Evolutionary conservation across 2,888 invertebrate species (phyloP), one percentile per base, ranked within the genome.

Genomic region (Coenonympha arcania): DNA sequence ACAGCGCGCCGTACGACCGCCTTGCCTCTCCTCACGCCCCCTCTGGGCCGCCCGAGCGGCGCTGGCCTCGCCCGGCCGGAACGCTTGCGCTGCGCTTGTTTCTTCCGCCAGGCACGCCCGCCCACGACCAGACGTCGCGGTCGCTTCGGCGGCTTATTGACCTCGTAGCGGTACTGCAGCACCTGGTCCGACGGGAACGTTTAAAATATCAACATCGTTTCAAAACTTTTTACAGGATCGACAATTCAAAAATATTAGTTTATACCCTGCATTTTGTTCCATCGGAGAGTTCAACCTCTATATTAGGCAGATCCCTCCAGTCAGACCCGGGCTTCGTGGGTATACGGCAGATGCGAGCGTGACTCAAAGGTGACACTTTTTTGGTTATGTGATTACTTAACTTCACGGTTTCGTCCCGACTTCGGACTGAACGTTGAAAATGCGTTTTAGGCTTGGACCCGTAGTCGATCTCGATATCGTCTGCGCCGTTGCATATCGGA

Each of bases 221-320:
- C n/a, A n/a, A n/a, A n/a, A n/a, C n/a, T n/a, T n/a, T n/a, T n/a
- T n/a, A n/a, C n/a, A n/a, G n/a, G n/a, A n/a, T n/a, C n/a, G n/a
- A n/a, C n/a, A n/a, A n/a, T n/a, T n/a, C n/a, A n/a, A n/a, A 3
- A 5, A 20, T 20, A 6, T 1, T 15, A 3, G 3, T 66, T n/a
- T n/a, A n/a, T n/a, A 89, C 89, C 85, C 88, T 83, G 77, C 88
- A 71, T 60, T 86, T 89, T 6, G 88, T 90, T 51, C 93, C 93
- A 73, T 95, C 93, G 1, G 88, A 88, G 16, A 95, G 79, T 24
- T 88, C 75, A 0, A 93, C 88, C 3, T 88, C 88, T 52, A 92
- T 88, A 66, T 95, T 95, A 0, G 95, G 95, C 18, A 95, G 80
- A 72, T 95, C 94, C 34, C 95, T 86, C 95, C 95, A 95, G 72